Base-by-base conservation (phyloP, 2,797 vertebrate genomes). In the Oryzias sinensis region DNA sequence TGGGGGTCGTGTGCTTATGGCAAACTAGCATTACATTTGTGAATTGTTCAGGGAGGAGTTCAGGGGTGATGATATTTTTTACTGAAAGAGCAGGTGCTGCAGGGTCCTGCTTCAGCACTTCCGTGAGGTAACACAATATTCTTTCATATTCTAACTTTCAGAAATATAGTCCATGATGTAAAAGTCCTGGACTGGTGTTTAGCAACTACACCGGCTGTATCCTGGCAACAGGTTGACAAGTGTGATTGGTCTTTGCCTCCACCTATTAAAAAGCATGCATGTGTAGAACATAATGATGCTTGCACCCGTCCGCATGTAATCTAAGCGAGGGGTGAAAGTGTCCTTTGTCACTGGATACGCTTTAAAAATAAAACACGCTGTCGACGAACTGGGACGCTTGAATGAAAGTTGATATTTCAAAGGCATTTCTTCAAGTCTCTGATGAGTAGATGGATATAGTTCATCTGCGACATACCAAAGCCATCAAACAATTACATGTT, bases 151-250 rank as follows among this genome's bases (percentile, higher is more conserved):
- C 92, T 88, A 94, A 94, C 92, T 93, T 89, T 95, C 88, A 94
- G 93, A 96, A 95, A 97, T 96, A 95, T 94, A 94, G 93, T 89
- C 86, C 88, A 96, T 97, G 95, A 97, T 94, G 94, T 97, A 96
- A 88, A 97, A 95, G 93, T 87, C 89, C 84, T 90, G 90, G 93
- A 91, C 83, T 88, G 90, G 85, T 93, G 93, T 94, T 93, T 92
- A 91, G 91, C 80, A 93, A 92, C 51, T 74, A 88, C 85, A 90
- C 91, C 81, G 79, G 86, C 75, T 78, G 90, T 91, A 81, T 91
- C 94, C 91, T 57, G 76, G 90, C 82, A 92, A 88, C 84, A 83
- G 81, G 81, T 64, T 76, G 88, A 89, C 87, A 88, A 82, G 72
- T 86, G 81, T 87, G 90, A 96, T 94, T 95, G 93, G 95, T 88